A percentile compares a stretch with the other conserved stretches of the same genome.
Evolutionary conservation across 2,888 invertebrate genomes (phyloP).

Genomic region (Diaperis boleti): DNA sequence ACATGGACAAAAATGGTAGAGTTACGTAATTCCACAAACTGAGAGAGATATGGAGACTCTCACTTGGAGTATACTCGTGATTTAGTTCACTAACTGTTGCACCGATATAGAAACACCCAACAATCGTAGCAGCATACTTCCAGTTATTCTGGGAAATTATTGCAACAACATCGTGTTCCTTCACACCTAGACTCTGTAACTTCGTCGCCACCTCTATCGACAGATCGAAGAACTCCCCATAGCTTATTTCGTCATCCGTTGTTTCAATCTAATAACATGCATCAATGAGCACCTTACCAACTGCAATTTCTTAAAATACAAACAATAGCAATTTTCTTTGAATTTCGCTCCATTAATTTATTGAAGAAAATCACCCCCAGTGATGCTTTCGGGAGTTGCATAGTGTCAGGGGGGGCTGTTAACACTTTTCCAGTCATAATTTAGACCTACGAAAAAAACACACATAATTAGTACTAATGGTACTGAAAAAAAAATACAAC

Average conservation of each 20-base stretch:
- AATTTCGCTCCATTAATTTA: not conserved
- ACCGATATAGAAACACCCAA: constrained; percentile 20
- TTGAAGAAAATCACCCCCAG: constrained; percentile 7
- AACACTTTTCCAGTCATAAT: not conserved
- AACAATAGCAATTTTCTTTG: not conserved
- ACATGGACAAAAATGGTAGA: constrained; percentile 14
- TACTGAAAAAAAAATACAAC: too few species aligned
- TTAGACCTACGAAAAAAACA: too few species aligned
- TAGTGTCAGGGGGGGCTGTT: constrained; percentile 1
- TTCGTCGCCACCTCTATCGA: constrained; percentile 7
- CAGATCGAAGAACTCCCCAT: not conserved
- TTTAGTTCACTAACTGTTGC: constrained; percentile 18
- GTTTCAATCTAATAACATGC: constrained; percentile 46
- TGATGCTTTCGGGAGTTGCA: not conserved
- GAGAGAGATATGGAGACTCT: constrained; percentile 6
- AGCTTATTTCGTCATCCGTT: not conserved
- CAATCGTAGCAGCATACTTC: constrained; percentile 3
- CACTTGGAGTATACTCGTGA: not conserved
- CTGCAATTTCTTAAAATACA: not conserved
- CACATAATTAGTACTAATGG: too few species aligned
- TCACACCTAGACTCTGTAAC: not conserved
- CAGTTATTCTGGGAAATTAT: constrained; percentile 33
- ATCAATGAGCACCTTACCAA: too few species aligned
- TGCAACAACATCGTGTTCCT: constrained; percentile 20
- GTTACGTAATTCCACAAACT: not conserved